A percentile compares a stretch with the other conserved stretches of the same genome.
Conservation (phyloP, 1,140 invertebrate genomes). For the Drosophila sechellia region DNA sequence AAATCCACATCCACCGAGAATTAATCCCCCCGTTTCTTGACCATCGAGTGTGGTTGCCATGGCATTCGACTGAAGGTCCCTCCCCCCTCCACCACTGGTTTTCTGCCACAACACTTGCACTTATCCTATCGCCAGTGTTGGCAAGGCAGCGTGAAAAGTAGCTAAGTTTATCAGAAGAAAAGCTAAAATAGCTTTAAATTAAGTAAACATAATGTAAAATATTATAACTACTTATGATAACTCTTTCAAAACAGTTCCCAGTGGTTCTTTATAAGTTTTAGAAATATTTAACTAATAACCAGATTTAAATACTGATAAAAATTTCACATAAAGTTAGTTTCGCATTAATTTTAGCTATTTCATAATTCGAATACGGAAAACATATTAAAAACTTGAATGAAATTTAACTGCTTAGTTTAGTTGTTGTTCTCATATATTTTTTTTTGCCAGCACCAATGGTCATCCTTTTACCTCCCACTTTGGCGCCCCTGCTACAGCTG, state of each 20-base stretch:
- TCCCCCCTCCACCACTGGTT: neutral
- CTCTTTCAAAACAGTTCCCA: too few species aligned
- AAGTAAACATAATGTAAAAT: too few species aligned
- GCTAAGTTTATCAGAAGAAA: too few species aligned
- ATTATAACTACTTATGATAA: too few species aligned
- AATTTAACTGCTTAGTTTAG: neutral
- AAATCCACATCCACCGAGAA: conserved; percentile 16
- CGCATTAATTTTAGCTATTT: too few species aligned
- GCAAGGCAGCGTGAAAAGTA: neutral
- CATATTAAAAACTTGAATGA: too few species aligned
- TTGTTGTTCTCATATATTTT: too few species aligned
- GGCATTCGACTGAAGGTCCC: conserved; percentile 9
- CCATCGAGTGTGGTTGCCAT: conserved; percentile 15
- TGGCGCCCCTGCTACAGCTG: neutral
- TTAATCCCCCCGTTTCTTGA: conserved; percentile 3
- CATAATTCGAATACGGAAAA: too few species aligned
- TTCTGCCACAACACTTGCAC: conserved; percentile 9
- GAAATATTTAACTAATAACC: too few species aligned
- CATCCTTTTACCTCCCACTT: conserved; percentile 1
- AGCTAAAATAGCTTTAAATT: neutral
- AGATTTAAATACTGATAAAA: too few species aligned
- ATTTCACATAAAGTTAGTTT: too few species aligned
- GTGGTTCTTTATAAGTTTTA: too few species aligned
- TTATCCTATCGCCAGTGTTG: conserved; percentile 10
- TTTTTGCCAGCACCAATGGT: neutral